Evolutionary conservation across 2,888 invertebrate species (phyloP), one percentile per base, ranked within the genome.

Genomic region (Pandemis cinnamomeana): DNA sequence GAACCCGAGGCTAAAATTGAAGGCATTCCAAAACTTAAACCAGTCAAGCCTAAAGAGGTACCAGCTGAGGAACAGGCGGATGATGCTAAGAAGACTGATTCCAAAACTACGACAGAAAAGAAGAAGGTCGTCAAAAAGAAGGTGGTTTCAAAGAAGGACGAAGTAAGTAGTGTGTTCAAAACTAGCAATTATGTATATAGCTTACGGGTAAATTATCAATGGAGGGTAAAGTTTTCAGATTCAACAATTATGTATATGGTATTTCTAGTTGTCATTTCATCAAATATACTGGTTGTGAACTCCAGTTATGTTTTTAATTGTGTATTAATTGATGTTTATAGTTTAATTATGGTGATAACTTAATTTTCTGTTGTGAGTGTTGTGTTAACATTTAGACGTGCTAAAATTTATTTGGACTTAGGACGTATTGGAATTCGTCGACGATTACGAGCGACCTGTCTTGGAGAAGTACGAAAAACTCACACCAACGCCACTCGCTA

Each of bases 371-470:
- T 80, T 80, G 82, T 81, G 84, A 80, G 84, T 86, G 81, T 81
- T 84, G 88, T 88, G 82, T 85, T 89, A 88, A 89, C 88, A 81
- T 36, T 20, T 81, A 79, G 74, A 85, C 84, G 91, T 91, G 90
- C 85, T 91, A 89, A 91, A 90, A 70, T 85, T 76, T 88, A 80
- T 89, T 91, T 90, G 81, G 84, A 87, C 87, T 82, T 93, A 94
- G 94, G 94, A 91, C 75, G 86, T 86, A 86, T 82, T 93, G 87
- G 94, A 94, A 84, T 94, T 94, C 85, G 92, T 93, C 84, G 96
- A 96, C 69, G 97, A 97, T 93, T 97, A 97, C 89, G 97, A 97
- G 87, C 95, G 97, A 82, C 96, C 97, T 2, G 96, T 95, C 68
- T 92, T 97, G 85, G 97, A 97, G 89, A 96, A 95, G 90, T 96